These are phyloP conservation scores for Rhegmatorhina hoffmannsi DNA, from an alignment of 2,113 vertebrate genomes.

Conservation along the genomic window DNA sequence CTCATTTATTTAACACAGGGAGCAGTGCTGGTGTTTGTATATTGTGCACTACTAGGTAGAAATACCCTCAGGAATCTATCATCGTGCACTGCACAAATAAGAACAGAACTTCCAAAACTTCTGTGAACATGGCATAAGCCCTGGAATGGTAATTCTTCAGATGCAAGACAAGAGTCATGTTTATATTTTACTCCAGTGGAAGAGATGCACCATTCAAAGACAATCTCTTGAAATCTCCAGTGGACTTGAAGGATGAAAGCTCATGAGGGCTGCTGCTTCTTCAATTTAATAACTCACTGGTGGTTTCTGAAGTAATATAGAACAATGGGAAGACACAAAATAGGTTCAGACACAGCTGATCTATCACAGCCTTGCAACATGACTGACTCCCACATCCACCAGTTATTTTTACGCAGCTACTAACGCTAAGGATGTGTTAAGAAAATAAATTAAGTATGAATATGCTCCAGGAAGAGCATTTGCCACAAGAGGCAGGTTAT, in stretches of 20 bases:
- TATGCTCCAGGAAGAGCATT: not conserved
- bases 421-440: not conserved
- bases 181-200: not conserved
- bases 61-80: not conserved
- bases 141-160: not conserved
- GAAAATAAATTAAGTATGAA: not conserved
- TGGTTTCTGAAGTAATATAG: not conserved
- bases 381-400: not conserved
- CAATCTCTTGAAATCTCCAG: not conserved
- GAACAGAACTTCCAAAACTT: not conserved
- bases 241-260: not conserved
- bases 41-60: not conserved
- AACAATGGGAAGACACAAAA: not conserved
- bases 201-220: not conserved
- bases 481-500: not conserved
- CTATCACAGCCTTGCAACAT: not conserved
- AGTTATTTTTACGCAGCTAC: not conserved
- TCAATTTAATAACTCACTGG: not conserved
- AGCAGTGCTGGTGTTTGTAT: not conserved
- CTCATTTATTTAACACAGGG: not conserved
- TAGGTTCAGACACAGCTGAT: not conserved
- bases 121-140: not conserved
- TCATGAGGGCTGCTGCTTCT: not conserved
- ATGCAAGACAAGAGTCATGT: not conserved
- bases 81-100: not conserved